These are phyloP conservation scores for Ispidina lecontei DNA, from an alignment of 2,797 vertebrate genomes.

Conservation along the genomic window DNA sequence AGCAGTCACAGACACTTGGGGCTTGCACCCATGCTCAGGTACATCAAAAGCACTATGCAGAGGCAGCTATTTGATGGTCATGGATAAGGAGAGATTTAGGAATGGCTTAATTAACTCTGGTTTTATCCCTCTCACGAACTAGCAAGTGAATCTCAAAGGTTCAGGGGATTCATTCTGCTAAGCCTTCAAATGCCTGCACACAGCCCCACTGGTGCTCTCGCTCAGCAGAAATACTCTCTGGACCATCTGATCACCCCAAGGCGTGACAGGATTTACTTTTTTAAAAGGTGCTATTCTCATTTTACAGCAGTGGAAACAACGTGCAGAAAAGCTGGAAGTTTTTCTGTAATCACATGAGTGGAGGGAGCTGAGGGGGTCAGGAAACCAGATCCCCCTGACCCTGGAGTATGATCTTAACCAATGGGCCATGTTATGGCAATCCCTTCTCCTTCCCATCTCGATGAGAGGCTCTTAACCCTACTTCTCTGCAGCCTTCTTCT, in stretches of 20 bases:
- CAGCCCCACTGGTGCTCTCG: neutral
- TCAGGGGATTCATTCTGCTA: slow-evolving; percentile 30
- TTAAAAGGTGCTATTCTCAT: neutral
- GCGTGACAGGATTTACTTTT: neutral
- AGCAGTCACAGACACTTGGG: neutral
- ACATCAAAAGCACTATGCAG: neutral
- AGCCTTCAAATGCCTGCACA: neutral
- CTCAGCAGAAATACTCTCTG: neutral
- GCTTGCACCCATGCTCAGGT: neutral
- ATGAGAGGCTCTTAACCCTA: neutral
- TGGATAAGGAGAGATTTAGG: neutral
- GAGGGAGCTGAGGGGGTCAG: neutral
- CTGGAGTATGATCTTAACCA: neutral
- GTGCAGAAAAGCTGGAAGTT: neutral
- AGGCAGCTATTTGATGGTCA: neutral
- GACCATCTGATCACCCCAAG: neutral
- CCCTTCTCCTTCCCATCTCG: neutral
- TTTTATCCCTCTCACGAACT: slow-evolving; percentile 5
- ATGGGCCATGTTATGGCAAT: neutral
- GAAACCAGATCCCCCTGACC: neutral
- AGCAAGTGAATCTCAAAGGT: neutral
- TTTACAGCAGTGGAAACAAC: neutral
- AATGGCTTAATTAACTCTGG: slow-evolving; percentile 15
- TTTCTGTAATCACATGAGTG: neutral
- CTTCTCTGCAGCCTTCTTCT: neutral